Percentiles rank a stretch among this genome's conserved stretches.
Evolutionary conservation across 2,797 vertebrate species (phyloP).

Genomic region (Anomalospiza imberbis): DNA sequence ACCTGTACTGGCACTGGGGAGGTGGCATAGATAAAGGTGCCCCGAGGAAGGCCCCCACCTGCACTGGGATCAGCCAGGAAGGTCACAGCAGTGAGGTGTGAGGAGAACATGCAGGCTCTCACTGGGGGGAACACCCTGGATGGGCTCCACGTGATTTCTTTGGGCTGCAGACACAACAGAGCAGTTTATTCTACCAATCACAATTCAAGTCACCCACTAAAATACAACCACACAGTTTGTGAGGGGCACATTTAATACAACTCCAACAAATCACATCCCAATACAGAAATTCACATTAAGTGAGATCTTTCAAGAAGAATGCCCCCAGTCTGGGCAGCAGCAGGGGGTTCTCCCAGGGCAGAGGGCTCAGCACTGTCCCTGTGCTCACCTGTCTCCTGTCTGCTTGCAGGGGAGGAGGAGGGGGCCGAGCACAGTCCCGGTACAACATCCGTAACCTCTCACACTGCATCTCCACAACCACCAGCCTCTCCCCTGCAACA

Average conservation of each 20-base stretch:
- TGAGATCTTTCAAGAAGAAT: neutral
- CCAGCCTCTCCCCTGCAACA: conserved; percentile 88
- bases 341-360: neutral
- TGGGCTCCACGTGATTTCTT: conserved; percentile 96
- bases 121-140: conserved; percentile 95
- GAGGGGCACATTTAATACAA: neutral
- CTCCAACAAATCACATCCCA: neutral
- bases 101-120: conserved; percentile 97
- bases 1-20: conserved; percentile 95
- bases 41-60: conserved; percentile 92
- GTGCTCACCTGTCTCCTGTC: conserved; percentile 90
- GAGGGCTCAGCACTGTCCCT: neutral
- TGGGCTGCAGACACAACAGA: conserved; percentile 79
- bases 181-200: neutral
- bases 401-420: conserved; percentile 92
- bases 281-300: neutral
- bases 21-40: conserved; percentile 97
- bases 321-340: neutral
- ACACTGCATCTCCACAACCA: conserved; percentile 94
- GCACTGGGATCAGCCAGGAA: conserved; percentile 97
- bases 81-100: conserved; percentile 92
- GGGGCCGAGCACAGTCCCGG: conserved; percentile 94
- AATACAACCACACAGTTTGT: neutral
- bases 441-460: conserved; percentile 96
- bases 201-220: neutral